These are phyloP conservation scores for Diloba caeruleocephala DNA, from an alignment of 2,888 invertebrate species.

Conservation along the genomic window DNA sequence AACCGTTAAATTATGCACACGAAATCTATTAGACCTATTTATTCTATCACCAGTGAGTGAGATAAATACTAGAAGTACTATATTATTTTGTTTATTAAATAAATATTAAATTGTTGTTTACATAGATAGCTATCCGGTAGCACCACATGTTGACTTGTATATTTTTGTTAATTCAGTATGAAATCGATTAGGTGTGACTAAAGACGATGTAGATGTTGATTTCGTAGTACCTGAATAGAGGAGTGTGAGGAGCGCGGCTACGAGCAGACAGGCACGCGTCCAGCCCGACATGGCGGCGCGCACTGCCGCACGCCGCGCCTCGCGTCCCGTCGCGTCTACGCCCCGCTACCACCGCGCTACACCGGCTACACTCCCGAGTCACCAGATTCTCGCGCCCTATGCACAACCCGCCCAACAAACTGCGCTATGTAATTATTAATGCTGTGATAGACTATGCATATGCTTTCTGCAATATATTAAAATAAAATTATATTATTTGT, in stretches of 20 bases:
- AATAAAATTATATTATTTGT: conserved; percentile 1
- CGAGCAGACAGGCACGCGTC: conserved; percentile 77
- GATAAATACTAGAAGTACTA: neutral
- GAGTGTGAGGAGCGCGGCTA: conserved; percentile 76
- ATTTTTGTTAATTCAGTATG: too few relatives aligned
- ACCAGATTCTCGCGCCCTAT: conserved; percentile 28
- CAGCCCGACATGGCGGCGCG: conserved; percentile 85
- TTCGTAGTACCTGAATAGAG: conserved; percentile 81
- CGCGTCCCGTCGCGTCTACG: conserved; percentile 35
- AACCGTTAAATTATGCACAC: neutral
- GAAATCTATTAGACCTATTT: neutral
- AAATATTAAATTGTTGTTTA: conserved; percentile 28
- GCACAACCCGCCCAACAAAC: conserved; percentile 49
- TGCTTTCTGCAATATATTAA: conserved; percentile 2
- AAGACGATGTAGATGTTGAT: conserved; percentile 7
- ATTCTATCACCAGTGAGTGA: neutral
- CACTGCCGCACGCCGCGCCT: conserved; percentile 76
- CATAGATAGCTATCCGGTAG: conserved; percentile 33
- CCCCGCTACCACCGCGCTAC: conserved; percentile 39
- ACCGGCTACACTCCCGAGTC: conserved; percentile 21
- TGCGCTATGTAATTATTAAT: conserved; percentile 41
- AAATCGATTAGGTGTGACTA: neutral
- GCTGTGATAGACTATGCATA: conserved; percentile 24
- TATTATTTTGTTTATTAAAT: conserved; percentile 40
- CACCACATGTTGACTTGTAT: neutral